Percentiles rank a stretch among this genome's conserved stretches.
Conservation (phyloP, 37 sponge, comb jelly and placozoan genomes). For the Tethya wilhelma region DNA sequence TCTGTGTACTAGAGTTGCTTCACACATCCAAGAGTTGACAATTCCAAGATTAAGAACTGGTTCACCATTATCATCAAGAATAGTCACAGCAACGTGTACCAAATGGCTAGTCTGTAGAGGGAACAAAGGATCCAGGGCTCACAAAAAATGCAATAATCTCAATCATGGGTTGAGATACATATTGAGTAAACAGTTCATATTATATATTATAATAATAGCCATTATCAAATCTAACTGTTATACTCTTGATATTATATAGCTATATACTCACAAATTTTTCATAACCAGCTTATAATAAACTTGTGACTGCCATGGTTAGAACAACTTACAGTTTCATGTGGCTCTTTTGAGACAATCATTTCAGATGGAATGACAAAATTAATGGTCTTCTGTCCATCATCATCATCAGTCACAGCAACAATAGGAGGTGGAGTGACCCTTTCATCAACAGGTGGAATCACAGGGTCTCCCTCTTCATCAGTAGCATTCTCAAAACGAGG, state of each 20-base stretch:
- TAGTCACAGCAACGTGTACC: conserved; percentile 62
- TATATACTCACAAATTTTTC: neutral
- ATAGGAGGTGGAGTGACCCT: conserved; percentile 4
- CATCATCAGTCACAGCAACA: neutral
- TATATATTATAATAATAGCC: too few relatives aligned
- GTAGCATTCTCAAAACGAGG: conserved; percentile 55
- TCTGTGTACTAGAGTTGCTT: conserved; percentile 36
- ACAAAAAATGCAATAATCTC: neutral
- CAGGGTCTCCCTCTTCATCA: neutral
- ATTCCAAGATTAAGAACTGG: conserved; percentile 72
- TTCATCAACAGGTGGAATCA: conserved; percentile 19
- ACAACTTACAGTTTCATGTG: conserved; percentile 25
- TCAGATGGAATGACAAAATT: conserved; percentile 24
- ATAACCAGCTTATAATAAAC: neutral
- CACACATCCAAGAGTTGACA: conserved; percentile 74
- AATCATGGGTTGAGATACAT: too few relatives aligned
- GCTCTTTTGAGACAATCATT: conserved; percentile 38
- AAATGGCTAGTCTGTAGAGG: conserved; percentile 69
- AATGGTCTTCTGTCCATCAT: conserved; percentile 1
- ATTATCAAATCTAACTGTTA: too few relatives aligned
- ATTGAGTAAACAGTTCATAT: too few relatives aligned
- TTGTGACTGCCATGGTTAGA: too few relatives aligned
- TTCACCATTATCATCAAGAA: conserved; percentile 48
- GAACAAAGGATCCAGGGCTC: neutral
- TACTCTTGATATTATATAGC: too few relatives aligned